A percentile compares a stretch with the other conserved stretches of the same genome.
phyloP scores from a whole-genome alignment of 2,888 invertebrate genomes.

The Podabrus alpinus region DNA sequence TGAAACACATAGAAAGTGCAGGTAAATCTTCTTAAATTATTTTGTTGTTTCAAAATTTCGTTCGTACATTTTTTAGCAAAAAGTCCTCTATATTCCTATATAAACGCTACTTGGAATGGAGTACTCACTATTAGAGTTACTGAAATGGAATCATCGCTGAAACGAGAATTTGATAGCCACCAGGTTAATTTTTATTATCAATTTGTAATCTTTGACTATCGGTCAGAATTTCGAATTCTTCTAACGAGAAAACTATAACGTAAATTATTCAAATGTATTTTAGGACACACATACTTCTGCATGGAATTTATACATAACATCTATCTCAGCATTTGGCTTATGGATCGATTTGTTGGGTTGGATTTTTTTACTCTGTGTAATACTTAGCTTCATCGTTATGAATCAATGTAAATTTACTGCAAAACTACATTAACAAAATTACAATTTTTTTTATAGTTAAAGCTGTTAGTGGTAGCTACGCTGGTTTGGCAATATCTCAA shows the following conservation, averaged over 20 bases:
- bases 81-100: slow-evolving; percentile 82
- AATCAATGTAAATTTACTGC: slow-evolving; percentile 43
- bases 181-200: too few relatives aligned
- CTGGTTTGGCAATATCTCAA: slow-evolving; percentile 70
- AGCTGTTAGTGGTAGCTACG: slow-evolving; percentile 59
- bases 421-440: neutral
- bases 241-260: too few relatives aligned
- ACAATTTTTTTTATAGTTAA: slow-evolving; percentile 21
- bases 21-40: slow-evolving; percentile 51
- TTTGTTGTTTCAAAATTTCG: slow-evolving; percentile 9
- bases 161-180: slow-evolving; percentile 59
- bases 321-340: slow-evolving; percentile 68
- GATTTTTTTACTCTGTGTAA: slow-evolving; percentile 65
- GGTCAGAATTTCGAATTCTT: too few relatives aligned
- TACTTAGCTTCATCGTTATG: slow-evolving; percentile 65
- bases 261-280: too few relatives aligned
- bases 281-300: slow-evolving; percentile 68
- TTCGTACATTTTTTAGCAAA: slow-evolving; percentile 49
- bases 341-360: slow-evolving; percentile 69
- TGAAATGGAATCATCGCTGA: slow-evolving; percentile 67
- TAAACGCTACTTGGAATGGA: slow-evolving; percentile 79
- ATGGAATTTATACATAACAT: slow-evolving; percentile 68
- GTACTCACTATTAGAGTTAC: slow-evolving; percentile 80
- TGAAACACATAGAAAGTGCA: slow-evolving; percentile 70
- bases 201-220: too few relatives aligned